Conservation (phyloP, 2,113 vertebrate species). For the Emydura subglobosa region DNA sequence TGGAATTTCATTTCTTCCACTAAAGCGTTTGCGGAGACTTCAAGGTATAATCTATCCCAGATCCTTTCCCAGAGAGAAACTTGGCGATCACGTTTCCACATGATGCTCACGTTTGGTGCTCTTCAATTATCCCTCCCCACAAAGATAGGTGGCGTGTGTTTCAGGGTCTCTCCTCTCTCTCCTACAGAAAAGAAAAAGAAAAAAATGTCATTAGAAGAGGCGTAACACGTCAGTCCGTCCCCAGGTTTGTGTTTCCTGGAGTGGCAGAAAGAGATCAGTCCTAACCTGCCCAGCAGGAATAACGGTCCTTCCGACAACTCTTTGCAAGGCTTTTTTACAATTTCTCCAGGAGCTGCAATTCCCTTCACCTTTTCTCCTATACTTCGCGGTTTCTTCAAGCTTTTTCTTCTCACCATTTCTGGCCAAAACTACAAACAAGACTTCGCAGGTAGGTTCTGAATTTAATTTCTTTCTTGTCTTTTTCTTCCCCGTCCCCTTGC, state of each 20-base stretch:
- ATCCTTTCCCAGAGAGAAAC: slow-evolving; percentile 92
- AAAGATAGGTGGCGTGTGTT: slow-evolving; percentile 99
- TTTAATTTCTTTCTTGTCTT: slow-evolving; percentile 67
- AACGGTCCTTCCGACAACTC: slow-evolving; percentile 96
- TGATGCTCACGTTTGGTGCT: slow-evolving; percentile 99
- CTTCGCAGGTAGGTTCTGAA: slow-evolving; percentile 89
- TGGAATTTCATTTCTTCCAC: slow-evolving; percentile 88
- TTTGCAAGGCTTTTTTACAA: slow-evolving; percentile 92
- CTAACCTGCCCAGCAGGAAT: slow-evolving; percentile 99
- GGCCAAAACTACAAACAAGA: slow-evolving; percentile 88
- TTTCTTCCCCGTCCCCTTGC: not conserved
- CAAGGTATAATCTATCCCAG: slow-evolving; percentile 94
- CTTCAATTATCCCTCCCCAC: slow-evolving; percentile 99
- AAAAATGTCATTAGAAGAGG: slow-evolving; percentile 99
- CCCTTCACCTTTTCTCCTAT: slow-evolving; percentile 85
- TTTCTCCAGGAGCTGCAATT: slow-evolving; percentile 91
- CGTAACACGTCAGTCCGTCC: slow-evolving; percentile 99
- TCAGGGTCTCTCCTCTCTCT: slow-evolving; percentile 95
- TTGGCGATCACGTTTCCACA: slow-evolving; percentile 95
- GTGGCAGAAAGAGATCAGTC: slow-evolving; percentile 99
- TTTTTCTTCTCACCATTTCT: slow-evolving; percentile 87
- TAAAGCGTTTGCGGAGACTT: slow-evolving; percentile 89
- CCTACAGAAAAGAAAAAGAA: slow-evolving; percentile 95
- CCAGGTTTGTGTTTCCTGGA: slow-evolving; percentile 99
- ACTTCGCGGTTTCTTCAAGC: slow-evolving; percentile 89